phyloP scores from a whole-genome alignment of 2,797 vertebrate species.

The Babyrousa celebensis region DNA sequence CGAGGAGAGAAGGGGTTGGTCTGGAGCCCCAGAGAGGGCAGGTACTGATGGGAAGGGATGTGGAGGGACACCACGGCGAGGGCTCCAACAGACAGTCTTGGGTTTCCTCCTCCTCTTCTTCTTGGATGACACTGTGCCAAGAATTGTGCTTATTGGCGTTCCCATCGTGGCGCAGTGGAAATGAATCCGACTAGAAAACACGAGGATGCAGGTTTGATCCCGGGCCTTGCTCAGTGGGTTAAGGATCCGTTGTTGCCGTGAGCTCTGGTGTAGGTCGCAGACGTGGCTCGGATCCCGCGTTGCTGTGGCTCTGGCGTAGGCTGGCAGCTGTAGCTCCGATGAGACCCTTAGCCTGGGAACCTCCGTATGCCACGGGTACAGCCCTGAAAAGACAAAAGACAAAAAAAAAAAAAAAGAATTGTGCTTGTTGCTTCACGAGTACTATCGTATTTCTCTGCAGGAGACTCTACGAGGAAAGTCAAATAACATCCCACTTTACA shows the following conservation, averaged over 20 bases:
- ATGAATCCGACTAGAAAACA: too few species aligned
- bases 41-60: not conserved
- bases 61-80: not conserved
- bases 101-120: not conserved
- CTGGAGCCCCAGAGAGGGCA: not conserved
- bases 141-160: not conserved
- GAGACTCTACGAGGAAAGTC: not conserved
- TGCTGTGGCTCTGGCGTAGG: too few species aligned
- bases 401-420: not conserved
- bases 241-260: too few species aligned
- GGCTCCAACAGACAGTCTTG: not conserved
- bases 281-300: too few species aligned
- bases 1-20: not conserved
- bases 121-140: not conserved
- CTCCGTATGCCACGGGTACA: too few species aligned
- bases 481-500: conserved; percentile 43
- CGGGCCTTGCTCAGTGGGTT: too few species aligned
- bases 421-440: conserved; percentile 4
- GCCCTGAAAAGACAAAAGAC: too few species aligned
- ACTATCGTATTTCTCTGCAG: conserved; percentile 55
- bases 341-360: too few species aligned
- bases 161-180: too few species aligned
- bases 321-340: too few species aligned
- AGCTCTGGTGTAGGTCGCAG: too few species aligned
- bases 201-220: too few species aligned